Base-by-base conservation (phyloP, 1,140 invertebrate species). In the Drosophila biarmipes region DNA sequence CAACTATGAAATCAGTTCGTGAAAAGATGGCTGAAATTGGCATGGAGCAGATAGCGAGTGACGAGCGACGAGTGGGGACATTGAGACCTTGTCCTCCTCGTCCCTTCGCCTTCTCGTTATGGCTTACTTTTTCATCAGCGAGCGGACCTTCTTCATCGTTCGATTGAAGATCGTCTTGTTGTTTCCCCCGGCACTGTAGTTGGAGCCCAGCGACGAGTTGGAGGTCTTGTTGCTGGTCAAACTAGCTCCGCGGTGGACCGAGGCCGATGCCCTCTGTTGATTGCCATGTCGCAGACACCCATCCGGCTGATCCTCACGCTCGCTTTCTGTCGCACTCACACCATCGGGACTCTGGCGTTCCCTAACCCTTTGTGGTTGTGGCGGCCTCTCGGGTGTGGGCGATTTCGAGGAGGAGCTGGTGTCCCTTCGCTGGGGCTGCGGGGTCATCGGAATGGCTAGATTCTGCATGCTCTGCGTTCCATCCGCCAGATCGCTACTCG, bases 101-200 rank as follows among this genome's bases (percentile, higher is more conserved):
- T 54, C 63, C 31, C 56, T 69, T 68, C 61, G 58, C 35, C 51
- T 66, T 54, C 42, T 58, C 55, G 58, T 21, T 73, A 57, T 84
- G 64, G 86, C 91, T 92, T 92, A 94, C 87, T 95, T 95, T 90
- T 94, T 94, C 49, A 95, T 95, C 64, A 95, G 93, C 77, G 94
- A 95, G 91, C 94, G 93, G 90, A 95, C 93, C 92, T 95, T 95
- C 90, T 95, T 95, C 52, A 95, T 94, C 81, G 94, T 95, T 72
- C 94, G 94, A 92, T 95, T 95, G 93, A 95, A 94, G 82, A 95
- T 95, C 81, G 95, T 95, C 69, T 91, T 92, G 58, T 92, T 91
- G 71, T 81, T 90, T 48, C 71, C 61, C 45, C 58, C 48, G 63
- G 80, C 75, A 58, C 78, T 87, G 71, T 85, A 90, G 67, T 71